A percentile compares a stretch with the other conserved stretches of the same genome.
These are phyloP conservation scores for Macrosteles quadrilineatus DNA, from an alignment of 1,140 invertebrate species.

Conservation along the genomic window DNA sequence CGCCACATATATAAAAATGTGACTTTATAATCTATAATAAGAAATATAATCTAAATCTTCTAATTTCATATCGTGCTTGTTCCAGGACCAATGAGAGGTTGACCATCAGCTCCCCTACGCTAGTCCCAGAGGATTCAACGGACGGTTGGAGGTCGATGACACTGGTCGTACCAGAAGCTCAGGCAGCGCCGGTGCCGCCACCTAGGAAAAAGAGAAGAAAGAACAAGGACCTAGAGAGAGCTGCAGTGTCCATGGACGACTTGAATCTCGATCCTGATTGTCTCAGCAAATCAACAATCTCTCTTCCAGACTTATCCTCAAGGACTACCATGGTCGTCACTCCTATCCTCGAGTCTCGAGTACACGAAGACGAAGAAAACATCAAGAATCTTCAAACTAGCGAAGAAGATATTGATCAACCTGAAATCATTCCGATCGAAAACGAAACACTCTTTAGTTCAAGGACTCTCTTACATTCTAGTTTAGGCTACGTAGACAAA, in stretches of 20 bases:
- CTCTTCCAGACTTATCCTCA: background rate
- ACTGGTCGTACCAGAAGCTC: conserved; percentile 2
- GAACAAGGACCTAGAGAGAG: background rate
- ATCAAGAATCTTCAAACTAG: background rate
- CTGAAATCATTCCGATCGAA: background rate
- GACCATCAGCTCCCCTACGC: conserved; percentile 8
- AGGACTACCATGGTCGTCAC: conserved; percentile 5
- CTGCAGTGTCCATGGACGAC: conserved; percentile 15
- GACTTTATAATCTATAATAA: no score
- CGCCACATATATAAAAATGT: no score
- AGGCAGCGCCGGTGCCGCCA: conserved; percentile 10
- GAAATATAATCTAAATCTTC: no score
- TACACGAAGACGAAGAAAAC: background rate
- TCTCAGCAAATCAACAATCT: background rate
- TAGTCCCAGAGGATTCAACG: background rate
- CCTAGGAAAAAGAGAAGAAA: conserved; percentile 19
- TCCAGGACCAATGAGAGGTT: background rate
- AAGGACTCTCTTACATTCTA: background rate
- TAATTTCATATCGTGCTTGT: no score
- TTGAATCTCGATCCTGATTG: background rate
- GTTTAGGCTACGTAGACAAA: conserved; percentile 2
- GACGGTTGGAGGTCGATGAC: conserved; percentile 14
- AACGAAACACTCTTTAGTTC: conserved; percentile 3
- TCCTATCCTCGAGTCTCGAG: background rate
- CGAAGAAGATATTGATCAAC: background rate